These are phyloP conservation scores for Cottoperca gobio DNA, from an alignment of 2,797 vertebrate genomes.

Conservation along the genomic window DNA sequence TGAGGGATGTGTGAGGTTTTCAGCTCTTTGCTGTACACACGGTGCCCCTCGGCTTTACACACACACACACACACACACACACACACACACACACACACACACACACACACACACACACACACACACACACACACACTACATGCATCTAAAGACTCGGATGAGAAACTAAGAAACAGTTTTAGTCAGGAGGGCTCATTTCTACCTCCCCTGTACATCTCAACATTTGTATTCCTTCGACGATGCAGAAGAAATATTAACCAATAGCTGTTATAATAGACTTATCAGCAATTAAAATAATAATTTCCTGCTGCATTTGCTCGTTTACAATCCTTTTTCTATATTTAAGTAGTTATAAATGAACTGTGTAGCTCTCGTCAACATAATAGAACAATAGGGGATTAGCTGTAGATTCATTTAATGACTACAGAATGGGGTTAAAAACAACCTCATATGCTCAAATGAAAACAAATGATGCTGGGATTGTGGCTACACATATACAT, in stretches of 20 bases:
- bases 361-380: conserved; percentile 56
- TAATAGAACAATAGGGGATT: conserved; percentile 68
- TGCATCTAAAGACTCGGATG: conserved; percentile 59
- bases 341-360: conserved; percentile 65
- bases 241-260: conserved; percentile 36
- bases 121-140: too few relatives aligned
- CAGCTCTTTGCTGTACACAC: conserved; percentile 67
- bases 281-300: conserved; percentile 59
- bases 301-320: conserved; percentile 36
- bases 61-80: too few relatives aligned
- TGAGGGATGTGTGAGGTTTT: conserved; percentile 71
- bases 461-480: conserved; percentile 33
- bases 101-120: too few relatives aligned
- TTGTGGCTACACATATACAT: conserved; percentile 13
- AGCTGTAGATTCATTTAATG: conserved; percentile 63
- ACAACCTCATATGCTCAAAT: conserved; percentile 42
- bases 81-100: too few relatives aligned
- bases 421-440: conserved; percentile 37
- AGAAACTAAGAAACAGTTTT: conserved; percentile 57
- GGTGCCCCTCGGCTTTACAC: conserved; percentile 65
- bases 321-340: conserved; percentile 50
- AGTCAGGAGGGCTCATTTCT: conserved; percentile 47
- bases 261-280: conserved; percentile 40
- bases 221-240: conserved; percentile 45
- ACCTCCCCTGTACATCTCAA: conserved; percentile 14